phyloP scores from a whole-genome alignment of 2,797 vertebrate genomes.

The Atherinosoma microstoma region DNA sequence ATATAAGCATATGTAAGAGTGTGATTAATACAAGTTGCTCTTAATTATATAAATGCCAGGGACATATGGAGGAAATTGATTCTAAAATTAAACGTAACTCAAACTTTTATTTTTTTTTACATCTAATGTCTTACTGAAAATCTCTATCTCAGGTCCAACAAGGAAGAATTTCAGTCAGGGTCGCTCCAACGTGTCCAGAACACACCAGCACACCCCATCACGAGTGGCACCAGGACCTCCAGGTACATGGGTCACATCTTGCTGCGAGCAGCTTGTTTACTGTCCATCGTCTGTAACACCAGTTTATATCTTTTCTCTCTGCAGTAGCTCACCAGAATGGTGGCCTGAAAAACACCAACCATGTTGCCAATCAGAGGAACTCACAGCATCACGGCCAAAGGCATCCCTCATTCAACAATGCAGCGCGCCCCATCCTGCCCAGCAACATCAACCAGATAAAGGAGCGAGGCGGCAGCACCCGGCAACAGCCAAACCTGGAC shows the following conservation, averaged over 20 bases:
- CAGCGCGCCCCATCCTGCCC: conserved; percentile 87
- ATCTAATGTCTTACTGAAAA: not conserved
- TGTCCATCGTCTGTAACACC: not conserved
- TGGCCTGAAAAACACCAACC: conserved; percentile 82
- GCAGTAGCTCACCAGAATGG: conserved; percentile 92
- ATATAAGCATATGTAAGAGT: not conserved
- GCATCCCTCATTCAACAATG: conserved; percentile 52
- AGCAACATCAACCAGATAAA: conserved; percentile 76
- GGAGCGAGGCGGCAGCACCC: conserved; percentile 79
- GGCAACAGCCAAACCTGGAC: conserved; percentile 88
- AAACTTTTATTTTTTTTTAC: not conserved
- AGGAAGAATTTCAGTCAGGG: conserved; percentile 82
- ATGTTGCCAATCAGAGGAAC: conserved; percentile 80
- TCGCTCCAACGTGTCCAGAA: conserved; percentile 71
- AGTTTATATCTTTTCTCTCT: not conserved
- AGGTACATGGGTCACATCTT: conserved; percentile 73
- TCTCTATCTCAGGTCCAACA: conserved; percentile 86
- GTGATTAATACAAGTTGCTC: not conserved
- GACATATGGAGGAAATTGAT: not conserved
- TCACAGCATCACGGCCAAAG: conserved; percentile 82
- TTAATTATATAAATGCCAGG: not conserved
- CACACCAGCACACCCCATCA: conserved; percentile 85
- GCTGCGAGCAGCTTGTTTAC: not conserved
- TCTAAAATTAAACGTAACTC: not conserved
- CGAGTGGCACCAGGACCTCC: conserved; percentile 93